A percentile compares a stretch with the other conserved stretches of the same genome.
These are phyloP conservation scores for Boulengeromyrus knoepffleri DNA, from an alignment of 2,113 vertebrate genomes.

Conservation along the genomic window DNA sequence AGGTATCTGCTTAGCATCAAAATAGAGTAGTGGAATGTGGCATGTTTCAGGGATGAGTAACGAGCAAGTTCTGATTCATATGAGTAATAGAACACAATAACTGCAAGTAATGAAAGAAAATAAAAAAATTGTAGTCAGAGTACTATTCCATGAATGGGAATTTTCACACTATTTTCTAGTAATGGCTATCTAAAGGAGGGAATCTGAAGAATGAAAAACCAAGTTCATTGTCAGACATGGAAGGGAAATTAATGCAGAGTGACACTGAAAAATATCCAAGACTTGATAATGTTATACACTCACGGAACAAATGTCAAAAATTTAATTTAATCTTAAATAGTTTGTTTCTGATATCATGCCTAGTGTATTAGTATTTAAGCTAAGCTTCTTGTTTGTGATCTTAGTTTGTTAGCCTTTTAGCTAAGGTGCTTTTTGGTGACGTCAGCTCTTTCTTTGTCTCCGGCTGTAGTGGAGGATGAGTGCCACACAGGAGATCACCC, in stretches of 20 bases:
- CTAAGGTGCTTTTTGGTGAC: neutral
- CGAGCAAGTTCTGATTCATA: neutral
- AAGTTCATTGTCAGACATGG: neutral
- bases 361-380: neutral
- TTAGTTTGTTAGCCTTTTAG: neutral
- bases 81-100: neutral
- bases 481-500: constrained; percentile 70
- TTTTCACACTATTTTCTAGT: neutral
- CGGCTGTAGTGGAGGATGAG: constrained; percentile 63
- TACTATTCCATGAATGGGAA: neutral
- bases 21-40: neutral
- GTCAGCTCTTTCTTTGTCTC: neutral
- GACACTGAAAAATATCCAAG: neutral
- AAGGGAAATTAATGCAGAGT: neutral
- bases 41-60: neutral
- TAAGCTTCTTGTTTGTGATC: constrained; percentile 6
- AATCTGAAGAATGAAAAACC: neutral
- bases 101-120: neutral
- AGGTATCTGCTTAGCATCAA: neutral
- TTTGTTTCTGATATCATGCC: neutral
- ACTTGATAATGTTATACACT: neutral
- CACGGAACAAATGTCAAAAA: neutral
- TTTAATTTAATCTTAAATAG: neutral
- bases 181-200: neutral
- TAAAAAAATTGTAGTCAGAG: neutral